These are phyloP conservation scores for Kryptopterus vitreolus DNA, from an alignment of 2,797 vertebrate genomes.

Conservation along the genomic window DNA sequence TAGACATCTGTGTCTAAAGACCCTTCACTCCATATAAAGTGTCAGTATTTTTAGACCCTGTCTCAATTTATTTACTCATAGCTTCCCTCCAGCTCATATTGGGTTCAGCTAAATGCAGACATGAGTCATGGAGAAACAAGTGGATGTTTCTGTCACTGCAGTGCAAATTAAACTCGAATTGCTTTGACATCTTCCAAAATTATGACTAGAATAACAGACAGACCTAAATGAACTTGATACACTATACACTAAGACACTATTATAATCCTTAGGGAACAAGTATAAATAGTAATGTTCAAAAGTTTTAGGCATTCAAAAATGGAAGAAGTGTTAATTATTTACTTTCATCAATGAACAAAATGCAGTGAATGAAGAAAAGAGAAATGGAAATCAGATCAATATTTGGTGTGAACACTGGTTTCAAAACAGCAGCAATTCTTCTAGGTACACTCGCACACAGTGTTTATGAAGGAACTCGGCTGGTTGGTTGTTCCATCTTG, in stretches of 20 bases:
- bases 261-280: not conserved
- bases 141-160: slow-evolving; percentile 12
- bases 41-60: not conserved
- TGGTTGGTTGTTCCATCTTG: too few species aligned
- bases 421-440: too few species aligned
- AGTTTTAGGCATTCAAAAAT: too few species aligned
- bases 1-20: not conserved
- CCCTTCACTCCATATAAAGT: slow-evolving; percentile 5
- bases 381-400: too few species aligned
- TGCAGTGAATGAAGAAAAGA: too few species aligned
- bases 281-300: too few species aligned
- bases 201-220: not conserved
- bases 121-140: slow-evolving; percentile 2
- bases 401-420: too few species aligned
- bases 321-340: too few species aligned
- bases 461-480: too few species aligned
- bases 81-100: slow-evolving; percentile 9
- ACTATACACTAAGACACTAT: not conserved
- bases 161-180: not conserved
- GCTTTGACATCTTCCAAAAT: not conserved
- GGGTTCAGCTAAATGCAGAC: not conserved
- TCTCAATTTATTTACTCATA: slow-evolving; percentile 5
- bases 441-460: too few species aligned
- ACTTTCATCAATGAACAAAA: too few species aligned
- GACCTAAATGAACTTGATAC: not conserved